Evolutionary conservation across 2,113 vertebrate species (phyloP).

Genomic region (Lagenorhynchus albirostris): DNA sequence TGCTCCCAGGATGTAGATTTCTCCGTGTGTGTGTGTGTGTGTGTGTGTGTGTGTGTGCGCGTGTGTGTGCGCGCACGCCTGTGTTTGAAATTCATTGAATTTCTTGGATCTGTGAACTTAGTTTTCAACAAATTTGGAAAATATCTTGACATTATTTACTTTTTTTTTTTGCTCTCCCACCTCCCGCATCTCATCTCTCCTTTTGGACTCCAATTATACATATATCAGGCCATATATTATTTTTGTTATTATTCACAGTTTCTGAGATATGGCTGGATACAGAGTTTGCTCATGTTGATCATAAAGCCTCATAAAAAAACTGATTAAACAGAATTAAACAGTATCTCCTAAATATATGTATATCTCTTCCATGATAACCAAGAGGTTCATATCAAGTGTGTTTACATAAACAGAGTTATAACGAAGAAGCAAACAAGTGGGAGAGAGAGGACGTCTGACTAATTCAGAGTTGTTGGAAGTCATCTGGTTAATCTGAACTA

Average conservation of each 20-base stretch:
- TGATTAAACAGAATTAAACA: background rate
- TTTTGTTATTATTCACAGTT: background rate
- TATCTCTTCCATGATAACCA: background rate
- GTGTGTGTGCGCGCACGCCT: background rate
- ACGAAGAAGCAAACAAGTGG: background rate
- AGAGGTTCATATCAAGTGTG: background rate
- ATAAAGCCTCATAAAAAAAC: background rate
- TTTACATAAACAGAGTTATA: background rate
- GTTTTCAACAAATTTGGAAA: background rate
- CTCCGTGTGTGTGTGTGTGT: background rate
- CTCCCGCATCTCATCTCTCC: background rate
- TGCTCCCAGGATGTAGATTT: background rate
- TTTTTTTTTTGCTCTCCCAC: background rate
- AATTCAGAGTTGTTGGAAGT: background rate
- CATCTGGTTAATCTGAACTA: background rate
- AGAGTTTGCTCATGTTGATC: too few species aligned
- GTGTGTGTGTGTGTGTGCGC: background rate
- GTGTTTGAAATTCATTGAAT: background rate
- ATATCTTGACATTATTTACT: background rate
- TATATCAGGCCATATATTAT: fast-evolving
- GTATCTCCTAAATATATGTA: background rate
- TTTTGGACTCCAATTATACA: background rate
- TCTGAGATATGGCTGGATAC: background rate
- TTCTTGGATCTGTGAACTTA: background rate
- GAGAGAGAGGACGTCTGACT: background rate